Percentiles rank a stretch among this genome's conserved stretches.
These are phyloP conservation scores for Cephalophus harveyi DNA, from an alignment of 2,113 vertebrate species.

Conservation along the genomic window DNA sequence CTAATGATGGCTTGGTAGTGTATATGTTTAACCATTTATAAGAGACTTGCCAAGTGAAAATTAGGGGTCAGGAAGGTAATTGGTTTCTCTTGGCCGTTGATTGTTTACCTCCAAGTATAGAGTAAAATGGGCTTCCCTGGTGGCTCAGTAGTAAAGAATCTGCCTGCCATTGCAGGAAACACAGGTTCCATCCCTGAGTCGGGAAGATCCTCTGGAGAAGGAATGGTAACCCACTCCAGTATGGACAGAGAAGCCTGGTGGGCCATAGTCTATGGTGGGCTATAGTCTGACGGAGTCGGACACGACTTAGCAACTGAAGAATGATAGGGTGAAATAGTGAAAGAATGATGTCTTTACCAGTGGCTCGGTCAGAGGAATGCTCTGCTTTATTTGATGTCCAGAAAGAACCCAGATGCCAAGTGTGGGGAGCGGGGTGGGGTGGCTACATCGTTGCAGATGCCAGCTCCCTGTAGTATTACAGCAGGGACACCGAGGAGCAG, in stretches of 20 bases:
- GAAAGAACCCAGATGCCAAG: not conserved
- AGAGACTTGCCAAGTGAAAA: not conserved
- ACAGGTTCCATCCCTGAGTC: rapidly evolving
- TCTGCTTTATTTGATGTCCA: not conserved
- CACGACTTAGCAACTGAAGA: not conserved
- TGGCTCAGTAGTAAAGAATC: not conserved
- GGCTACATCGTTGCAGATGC: rapidly evolving
- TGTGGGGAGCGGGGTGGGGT: not conserved
- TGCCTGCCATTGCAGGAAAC: not conserved
- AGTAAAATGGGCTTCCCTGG: not conserved
- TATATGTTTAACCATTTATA: not conserved
- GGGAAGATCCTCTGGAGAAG: not conserved
- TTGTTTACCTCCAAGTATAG: not conserved
- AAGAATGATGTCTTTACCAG: not conserved
- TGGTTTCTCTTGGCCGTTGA: not conserved
- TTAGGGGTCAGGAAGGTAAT: not conserved
- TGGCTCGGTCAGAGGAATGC: not conserved
- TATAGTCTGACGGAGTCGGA: not conserved
- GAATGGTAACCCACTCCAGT: not conserved
- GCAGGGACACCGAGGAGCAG: not conserved
- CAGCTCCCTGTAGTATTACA: not conserved
- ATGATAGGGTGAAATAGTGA: too few species aligned
- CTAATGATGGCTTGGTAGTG: not conserved
- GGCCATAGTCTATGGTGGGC: not conserved
- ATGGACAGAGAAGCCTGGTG: not conserved